Evolutionary conservation across 2,888 invertebrate species (phyloP), one percentile per base, ranked within the genome.

Genomic region (Machimus rusticus): DNA sequence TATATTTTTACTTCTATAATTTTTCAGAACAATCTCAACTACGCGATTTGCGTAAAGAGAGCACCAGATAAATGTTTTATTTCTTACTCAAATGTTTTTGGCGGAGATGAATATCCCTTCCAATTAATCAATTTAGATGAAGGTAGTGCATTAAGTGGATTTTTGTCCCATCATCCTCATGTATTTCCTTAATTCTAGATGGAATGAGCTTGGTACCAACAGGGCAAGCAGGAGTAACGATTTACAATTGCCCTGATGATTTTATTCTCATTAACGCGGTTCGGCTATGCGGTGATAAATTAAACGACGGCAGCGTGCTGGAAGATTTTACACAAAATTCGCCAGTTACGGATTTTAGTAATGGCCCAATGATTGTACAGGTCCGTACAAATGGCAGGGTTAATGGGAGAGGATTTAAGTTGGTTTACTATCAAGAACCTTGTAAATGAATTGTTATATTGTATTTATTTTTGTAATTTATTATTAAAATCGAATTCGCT

Each of bases 181-280:
- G 39, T 1, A 12, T 76, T 46, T 31, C 31, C 16, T 84, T n/a
- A 81, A 79, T 66, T 66, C 9, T 12, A 96, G 96, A 94, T 90
- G 95, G 95, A 39, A 92, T 94, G 57, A 94, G 94, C 88, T 93
- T 95, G 5, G 94, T 96, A 51, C 95, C 95, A 2, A 94, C 94
- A 43, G 94, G 94, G 1, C 96, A 96, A 91, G 96, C 96, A 1
- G 96, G 96, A 0, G 95, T 95, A 78, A 96, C 96, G 90, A 94
- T 95, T 86, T 94, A 95, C 90, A 95, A 96, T 91, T 97, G 96
- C 91, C 96, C 96, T 0, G 95, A 95, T 89, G 96, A 96, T 91
- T 97, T 95, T 93, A 93, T 96, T 76, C 93, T 95, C 1, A 93
- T 96, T 88, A 95, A 95, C 84, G 95, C 96, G 16, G 94, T 95